These are phyloP conservation scores for Apis mellifera DNA, from an alignment of 1,140 invertebrate genomes.

Conservation along the genomic window Amel_HAv3.1 CM009941.2:853501-854000, in stretches of 20 bases:
- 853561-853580: no score
- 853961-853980: slow-evolving; percentile 3
- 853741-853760: not conserved
- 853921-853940: not conserved
- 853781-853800: slow-evolving; percentile 27
- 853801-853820: slow-evolving; percentile 7
- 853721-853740: not conserved
- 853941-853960: not conserved
- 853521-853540: no score
- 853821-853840: not conserved
- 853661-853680: not conserved
- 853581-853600: no score
- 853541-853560: no score
- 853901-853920: not conserved
- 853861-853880: not conserved
- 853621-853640: not conserved
- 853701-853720: not conserved
- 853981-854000: not conserved
- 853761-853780: no score
- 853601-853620: no score
- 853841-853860: not conserved
- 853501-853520: not conserved
- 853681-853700: slow-evolving; percentile 10
- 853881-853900: not conserved
- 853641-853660: not conserved